phyloP scores from a whole-genome alignment of 23 tunicate species.

The Trididemnum miniatum region DNA sequence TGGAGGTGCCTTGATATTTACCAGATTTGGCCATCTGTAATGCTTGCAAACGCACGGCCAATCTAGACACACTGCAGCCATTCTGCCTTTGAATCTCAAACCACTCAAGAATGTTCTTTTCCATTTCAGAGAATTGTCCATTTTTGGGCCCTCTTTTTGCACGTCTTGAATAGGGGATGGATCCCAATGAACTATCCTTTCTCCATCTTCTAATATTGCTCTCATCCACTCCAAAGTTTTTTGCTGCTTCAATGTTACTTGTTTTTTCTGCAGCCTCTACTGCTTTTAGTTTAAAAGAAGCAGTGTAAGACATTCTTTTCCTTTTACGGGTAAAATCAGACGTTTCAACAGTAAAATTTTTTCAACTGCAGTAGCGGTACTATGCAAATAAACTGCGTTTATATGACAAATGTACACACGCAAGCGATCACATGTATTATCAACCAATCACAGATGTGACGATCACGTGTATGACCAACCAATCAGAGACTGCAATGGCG shows the following conservation, averaged over 20 bases:
- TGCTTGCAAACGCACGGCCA: conserved; percentile 35
- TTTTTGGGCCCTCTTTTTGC: conserved; percentile 34
- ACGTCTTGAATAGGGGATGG: conserved; percentile 22
- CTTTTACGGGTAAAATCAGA: conserved; percentile 17
- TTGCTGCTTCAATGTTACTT: conserved; percentile 27
- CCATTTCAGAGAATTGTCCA: conserved; percentile 39
- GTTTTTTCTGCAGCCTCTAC: conserved; percentile 18
- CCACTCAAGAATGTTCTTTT: conserved; percentile 36
- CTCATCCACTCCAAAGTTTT: conserved; percentile 39
- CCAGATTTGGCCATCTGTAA: conserved; percentile 41
- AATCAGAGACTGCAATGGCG: neutral
- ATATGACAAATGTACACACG: neutral
- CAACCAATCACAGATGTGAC: conserved; percentile 23
- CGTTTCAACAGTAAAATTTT: conserved; percentile 13
- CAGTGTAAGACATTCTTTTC: conserved; percentile 25
- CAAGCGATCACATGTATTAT: conserved; percentile 8
- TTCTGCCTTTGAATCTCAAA: conserved; percentile 31
- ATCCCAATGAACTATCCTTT: conserved; percentile 34
- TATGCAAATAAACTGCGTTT: conserved; percentile 18
- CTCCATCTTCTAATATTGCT: conserved; percentile 37
- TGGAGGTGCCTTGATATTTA: conserved; percentile 35
- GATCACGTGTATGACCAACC: conserved; percentile 1
- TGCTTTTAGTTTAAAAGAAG: conserved; percentile 40
- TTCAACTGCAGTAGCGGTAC: conserved; percentile 3
- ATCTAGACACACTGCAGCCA: conserved; percentile 35